These are phyloP conservation scores for Frankliniella intonsa DNA, from an alignment of 2,888 invertebrate genomes.

Conservation along the genomic window DNA sequence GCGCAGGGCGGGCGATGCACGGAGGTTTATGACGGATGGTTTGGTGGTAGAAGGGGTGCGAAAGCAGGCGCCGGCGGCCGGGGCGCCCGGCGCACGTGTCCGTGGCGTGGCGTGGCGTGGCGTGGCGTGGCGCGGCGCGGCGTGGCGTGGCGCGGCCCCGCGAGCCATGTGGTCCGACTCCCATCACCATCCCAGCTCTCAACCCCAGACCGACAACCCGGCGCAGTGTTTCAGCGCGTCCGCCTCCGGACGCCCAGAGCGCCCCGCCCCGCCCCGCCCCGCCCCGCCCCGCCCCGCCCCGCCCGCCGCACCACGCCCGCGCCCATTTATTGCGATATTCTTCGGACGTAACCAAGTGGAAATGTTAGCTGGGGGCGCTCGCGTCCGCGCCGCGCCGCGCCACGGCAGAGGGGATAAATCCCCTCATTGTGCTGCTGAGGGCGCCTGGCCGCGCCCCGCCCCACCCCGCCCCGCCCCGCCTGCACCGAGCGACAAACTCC, in stretches of 20 bases:
- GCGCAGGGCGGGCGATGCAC: no score
- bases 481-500: conserved; percentile 20
- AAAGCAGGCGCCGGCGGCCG: no score
- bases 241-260: neutral
- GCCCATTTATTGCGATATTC: conserved; percentile 30
- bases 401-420: neutral
- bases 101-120: neutral
- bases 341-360: conserved; percentile 30
- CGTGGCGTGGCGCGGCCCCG: neutral
- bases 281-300: neutral
- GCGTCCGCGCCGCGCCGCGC: neutral
- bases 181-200: neutral
- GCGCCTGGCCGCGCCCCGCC: neutral
- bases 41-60: no score
- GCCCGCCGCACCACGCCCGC: neutral
- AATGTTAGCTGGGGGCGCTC: conserved; percentile 13
- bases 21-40: no score
- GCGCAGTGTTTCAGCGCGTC: neutral
- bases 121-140: neutral
- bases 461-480: neutral
- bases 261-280: conserved; percentile 11
- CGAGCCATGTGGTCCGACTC: conserved; percentile 21
- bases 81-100: no score
- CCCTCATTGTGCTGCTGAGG: neutral
- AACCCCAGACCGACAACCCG: neutral